Conservation (phyloP, 2,797 vertebrate genomes). For the Cryptoprocta ferox region DNA sequence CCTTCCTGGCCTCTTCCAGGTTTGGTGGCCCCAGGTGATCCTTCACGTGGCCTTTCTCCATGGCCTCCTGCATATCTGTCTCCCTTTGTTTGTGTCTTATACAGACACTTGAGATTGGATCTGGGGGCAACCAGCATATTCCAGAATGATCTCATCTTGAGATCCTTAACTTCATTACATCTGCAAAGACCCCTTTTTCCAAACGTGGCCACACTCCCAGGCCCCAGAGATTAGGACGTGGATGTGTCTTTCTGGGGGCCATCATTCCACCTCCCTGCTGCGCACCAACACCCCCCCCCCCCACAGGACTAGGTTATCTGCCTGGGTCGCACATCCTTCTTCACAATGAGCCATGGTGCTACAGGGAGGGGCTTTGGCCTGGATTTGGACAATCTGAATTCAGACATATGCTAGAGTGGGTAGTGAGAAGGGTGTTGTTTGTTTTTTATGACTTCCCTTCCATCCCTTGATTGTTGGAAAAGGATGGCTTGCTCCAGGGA, state of each 20-base stretch:
- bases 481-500: no score
- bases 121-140: background rate
- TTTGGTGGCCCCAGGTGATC: no score
- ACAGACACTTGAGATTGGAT: background rate
- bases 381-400: background rate
- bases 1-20: background rate
- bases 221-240: background rate
- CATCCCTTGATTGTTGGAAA: no score
- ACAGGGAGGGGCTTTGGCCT: no score
- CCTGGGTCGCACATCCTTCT: accelerated
- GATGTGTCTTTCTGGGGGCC: background rate
- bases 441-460: background rate
- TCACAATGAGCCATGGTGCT: accelerated
- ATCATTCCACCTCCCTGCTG: background rate
- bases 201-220: background rate
- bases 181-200: background rate
- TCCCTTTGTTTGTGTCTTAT: background rate
- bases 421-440: accelerated
- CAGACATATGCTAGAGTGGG: accelerated
- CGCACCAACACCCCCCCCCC: no score
- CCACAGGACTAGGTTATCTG: background rate
- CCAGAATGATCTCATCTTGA: background rate
- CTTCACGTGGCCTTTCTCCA: background rate
- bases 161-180: background rate
- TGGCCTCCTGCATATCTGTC: background rate